Base-by-base conservation (phyloP, 2,888 invertebrate species). In the Parelbella ahira region DNA sequence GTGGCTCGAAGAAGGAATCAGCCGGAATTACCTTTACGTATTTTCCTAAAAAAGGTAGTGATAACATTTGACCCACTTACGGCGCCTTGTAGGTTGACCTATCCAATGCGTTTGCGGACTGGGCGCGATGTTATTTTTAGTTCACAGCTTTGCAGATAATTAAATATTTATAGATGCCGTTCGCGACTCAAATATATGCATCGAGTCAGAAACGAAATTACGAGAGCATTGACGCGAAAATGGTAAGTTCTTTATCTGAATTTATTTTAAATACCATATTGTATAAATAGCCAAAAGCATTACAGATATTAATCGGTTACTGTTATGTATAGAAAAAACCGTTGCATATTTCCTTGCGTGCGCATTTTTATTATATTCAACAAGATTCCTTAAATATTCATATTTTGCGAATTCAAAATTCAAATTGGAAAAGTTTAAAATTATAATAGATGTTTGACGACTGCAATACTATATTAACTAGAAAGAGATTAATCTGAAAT, bases 71-170 rank as follows among this genome's bases (percentile, higher is more conserved):
- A 88, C 87, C 87, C 84, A 88, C 66, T 76, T 87, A 72, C 67
- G 62, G 59, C 69, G 68, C 57, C 63, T 73, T 83, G 80, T 81
- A 77, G 83, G 79, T 80, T 86, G 88, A 88, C 88, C 86, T 84
- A 83, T 79, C 54, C 69, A 66, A 65, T 63, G 66, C 73, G 80
- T 78, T 78, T 83, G 82, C 82, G 83, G 86, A 84, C 68, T 76
- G 68, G 70, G 66, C 70, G 68, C 61, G 66, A 76, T 78, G 84
- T 79, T 86, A 86, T 86, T 84, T 86, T 82, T 86, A 84, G 81
- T 71, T 74, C 73, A 77, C 71, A 75, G 81, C 78, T 81, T 81
- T 83, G 87, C 84, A 81, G 84, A 77, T 83, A 79, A 74, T 82
- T 84, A 84, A 83, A 73, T 80, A 86, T 83, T 81, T 78, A 82